Base-by-base conservation (phyloP, 2,113 vertebrate species). In the Coptodon bakossiorum region DNA sequence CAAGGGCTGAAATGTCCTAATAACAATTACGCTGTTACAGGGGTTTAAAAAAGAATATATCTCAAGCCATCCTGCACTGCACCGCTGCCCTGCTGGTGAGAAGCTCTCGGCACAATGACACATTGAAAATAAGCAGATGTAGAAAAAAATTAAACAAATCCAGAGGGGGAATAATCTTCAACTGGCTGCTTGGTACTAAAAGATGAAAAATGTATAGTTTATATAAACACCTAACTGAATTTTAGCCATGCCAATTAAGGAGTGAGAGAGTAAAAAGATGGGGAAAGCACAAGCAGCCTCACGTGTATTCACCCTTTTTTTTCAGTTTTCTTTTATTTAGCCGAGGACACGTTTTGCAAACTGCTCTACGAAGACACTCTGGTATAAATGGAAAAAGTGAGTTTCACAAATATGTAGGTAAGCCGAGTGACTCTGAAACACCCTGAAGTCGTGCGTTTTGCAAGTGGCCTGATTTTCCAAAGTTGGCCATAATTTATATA, bases 91-190 rank as follows among this genome's bases (percentile, higher is more conserved):
- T 94, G 96, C 94, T 89, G 94, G 95, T 88, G 95, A 92, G 92
- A 94, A 96, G 96, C 92, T 92, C 95, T 95, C 95, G 90, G 96
- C 91, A 90, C 57, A 81, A 93, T 98, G 98, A 98, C 97, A 98
- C 97, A 94, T 97, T 99, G 98, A 99, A 98, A 98, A 98, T 98
- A 98, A 97, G 98, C 98, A 99, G 98, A 98, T 97, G 97, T 97
- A 97, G 97, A 95, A 97, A 98, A 98, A 97, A 98, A 98, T 98
- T 98, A 99, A 99, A 98, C 98, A 98, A 98, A 98, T 97, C 97
- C 96, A 97, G 96, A 96, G 95, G 96, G 95, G 96, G 97, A 97
- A 97, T 97, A 96, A 97, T 97, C 97, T 96, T 97, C 96, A 96
- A 97, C 95, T 91, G 93, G 92, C 96, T 95, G 96, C 97, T 97